These are phyloP conservation scores for Leiothrix lutea DNA, from an alignment of 2,113 vertebrate species.

Conservation along the genomic window DNA sequence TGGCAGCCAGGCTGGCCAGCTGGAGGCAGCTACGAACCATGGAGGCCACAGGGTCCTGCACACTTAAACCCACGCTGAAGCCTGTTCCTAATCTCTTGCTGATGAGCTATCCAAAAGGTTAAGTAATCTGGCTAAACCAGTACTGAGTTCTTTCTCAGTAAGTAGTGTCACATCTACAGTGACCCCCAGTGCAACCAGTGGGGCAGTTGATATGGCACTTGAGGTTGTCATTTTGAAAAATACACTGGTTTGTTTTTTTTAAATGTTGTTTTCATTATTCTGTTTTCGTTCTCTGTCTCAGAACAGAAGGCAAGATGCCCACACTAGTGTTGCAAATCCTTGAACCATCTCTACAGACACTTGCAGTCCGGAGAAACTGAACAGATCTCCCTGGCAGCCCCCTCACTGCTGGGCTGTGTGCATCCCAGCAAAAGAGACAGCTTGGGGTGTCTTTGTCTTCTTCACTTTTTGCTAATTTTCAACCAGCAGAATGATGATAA, in stretches of 20 bases:
- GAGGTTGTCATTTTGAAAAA: neutral
- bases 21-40: accelerated
- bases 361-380: neutral
- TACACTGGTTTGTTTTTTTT: no score
- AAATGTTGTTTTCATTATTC: neutral
- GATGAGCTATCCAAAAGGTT: neutral
- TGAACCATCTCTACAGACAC: neutral
- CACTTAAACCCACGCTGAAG: neutral
- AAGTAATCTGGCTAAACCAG: neutral
- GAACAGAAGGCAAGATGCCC: neutral
- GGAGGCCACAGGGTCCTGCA: neutral
- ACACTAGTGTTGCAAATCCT: neutral
- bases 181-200: neutral
- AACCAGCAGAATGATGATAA: neutral
- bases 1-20: neutral
- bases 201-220: no score
- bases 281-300: neutral
- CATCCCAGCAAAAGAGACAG: neutral
- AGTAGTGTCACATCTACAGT: neutral
- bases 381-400: neutral
- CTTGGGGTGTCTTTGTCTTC: neutral
- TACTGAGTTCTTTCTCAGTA: accelerated
- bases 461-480: neutral
- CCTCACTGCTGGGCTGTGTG: neutral
- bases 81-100: neutral